Base-by-base conservation (phyloP, 2,113 vertebrate species). In the Otus sunia region DNA sequence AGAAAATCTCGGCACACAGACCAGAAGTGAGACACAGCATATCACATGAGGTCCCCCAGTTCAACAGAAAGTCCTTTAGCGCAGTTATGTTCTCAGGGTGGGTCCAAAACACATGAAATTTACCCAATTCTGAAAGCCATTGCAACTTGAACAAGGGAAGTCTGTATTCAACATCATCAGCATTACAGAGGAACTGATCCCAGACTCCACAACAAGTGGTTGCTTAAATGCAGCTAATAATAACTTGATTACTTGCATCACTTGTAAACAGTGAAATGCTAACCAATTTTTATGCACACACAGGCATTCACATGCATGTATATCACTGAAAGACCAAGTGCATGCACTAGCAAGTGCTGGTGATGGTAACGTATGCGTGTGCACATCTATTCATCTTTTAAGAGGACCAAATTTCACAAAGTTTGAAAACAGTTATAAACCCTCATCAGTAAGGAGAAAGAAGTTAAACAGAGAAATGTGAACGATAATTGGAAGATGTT, bases 301-400 rank as follows among this genome's bases (percentile, higher is more conserved):
- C 0, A 2, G 4, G 36, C 9, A 37, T 50, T 59, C 2, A 0
- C 23, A 21, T 9, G 10, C 4, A 5, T 7, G 6, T 36, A n/a
- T 11, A 16, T 32, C 64, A 66, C 59, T 5, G 32, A 74, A 27
- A 76, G 55, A 75, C 14, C 0, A 0, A 85, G 56, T 17, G 43
- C 26, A 20, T 0, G 7, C 43, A 64, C 9, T 75, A 86, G 26
- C 4, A 27, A 47, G 30, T 30, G 52, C 37, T 47, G 34, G 52
- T 1, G 4, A 52, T 27, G 17, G 20, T 20, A 77, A 74, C 4
- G 2, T 14, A n/a, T 45, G 16, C 0, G 0, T 15, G 10, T 67
- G 52, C 29, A 15, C 20, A 63, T 36, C 63, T 73, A 69, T 27
- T 20, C 4, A 25, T 78, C 39, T 72, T 86, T 73, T 47, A 92